phyloP scores from a whole-genome alignment of 1,140 invertebrate species.

The Musca domestica region DNA sequence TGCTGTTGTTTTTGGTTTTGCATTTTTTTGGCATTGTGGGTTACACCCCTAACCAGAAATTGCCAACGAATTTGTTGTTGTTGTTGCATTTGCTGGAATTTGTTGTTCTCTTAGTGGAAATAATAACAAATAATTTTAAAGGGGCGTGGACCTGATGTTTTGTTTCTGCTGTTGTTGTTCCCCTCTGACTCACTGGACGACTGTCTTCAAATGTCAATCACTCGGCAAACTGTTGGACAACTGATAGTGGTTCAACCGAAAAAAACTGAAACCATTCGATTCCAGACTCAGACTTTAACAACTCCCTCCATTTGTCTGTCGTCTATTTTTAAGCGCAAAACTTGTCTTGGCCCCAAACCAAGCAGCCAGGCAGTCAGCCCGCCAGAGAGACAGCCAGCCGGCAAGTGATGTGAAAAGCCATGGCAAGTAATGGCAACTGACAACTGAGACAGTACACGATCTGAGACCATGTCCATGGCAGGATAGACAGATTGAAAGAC shows the following conservation, averaged over 20 bases:
- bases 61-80: too few species aligned
- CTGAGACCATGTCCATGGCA: constrained; percentile 1
- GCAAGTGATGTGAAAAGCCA: constrained; percentile 12
- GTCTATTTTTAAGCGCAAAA: background rate
- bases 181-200: too few species aligned
- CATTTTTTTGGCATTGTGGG: background rate
- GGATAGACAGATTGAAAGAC: constrained; percentile 22
- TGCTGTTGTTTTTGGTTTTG: too few species aligned
- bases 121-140: too few species aligned
- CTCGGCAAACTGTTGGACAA: background rate
- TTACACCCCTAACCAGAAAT: constrained; percentile 2
- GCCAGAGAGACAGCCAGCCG: too few species aligned
- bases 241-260: background rate
- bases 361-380: too few species aligned
- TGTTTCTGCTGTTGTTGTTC: too few species aligned
- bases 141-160: too few species aligned
- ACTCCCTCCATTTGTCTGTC: background rate
- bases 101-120: too few species aligned
- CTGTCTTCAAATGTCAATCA: constrained; percentile 14
- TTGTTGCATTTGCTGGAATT: too few species aligned
- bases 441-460: constrained; percentile 19
- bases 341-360: background rate
- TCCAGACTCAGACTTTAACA: constrained; percentile 1
- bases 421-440: constrained; percentile 20
- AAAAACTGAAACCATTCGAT: constrained; percentile 5